Base-by-base conservation (phyloP, 2,888 invertebrate genomes). In the Drosophila mercatorum region DNA sequence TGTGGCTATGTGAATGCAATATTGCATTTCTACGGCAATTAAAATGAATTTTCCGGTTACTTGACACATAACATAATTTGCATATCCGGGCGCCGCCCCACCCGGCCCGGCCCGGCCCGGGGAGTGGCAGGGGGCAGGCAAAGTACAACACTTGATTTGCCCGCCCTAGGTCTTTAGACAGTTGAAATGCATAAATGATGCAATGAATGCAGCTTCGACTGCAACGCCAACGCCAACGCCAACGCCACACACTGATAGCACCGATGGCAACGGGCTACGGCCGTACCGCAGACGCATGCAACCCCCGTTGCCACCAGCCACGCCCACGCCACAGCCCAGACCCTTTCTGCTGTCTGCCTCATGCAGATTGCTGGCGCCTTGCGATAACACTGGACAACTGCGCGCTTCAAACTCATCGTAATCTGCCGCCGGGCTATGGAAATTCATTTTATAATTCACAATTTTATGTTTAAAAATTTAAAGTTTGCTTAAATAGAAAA, bases 31-130 rank as follows among this genome's bases (percentile, higher is more conserved):
- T 78, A 81, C 75, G 86, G 91, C 92, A 91, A 91, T 91, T 91
- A 91, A 92, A 92, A 91, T 90, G 89, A 82, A 92, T 91, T 91
- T 91, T 92, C 91, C 92, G 91, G 91, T 89, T 88, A 90, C 91
- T 91, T 91, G 91, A 91, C 91, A 92, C 91, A 90, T 89, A 91
- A 92, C 91, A 91, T 91, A 91, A 91, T 91, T 91, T 91, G 91
- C 91, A 91, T 89, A 78, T 92, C 91, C 92, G 85, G 72, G 68
- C 79, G 70, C 63, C 72, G 52, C 26, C 26, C 44, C 73, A 41
- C 68, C 68, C 70, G 59, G 46, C 59, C 38, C 59, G 44, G 47
- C 28, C 2, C 10, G 8, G 2, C 17, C 17, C 17, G 17, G 17
- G 17, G 17, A 17, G 34, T 34, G 34, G 34, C 34, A 34, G 34